A percentile compares a stretch with the other conserved stretches of the same genome.
These are phyloP conservation scores for Taxidea taxus DNA, from an alignment of 2,113 vertebrate genomes.

Conservation along the genomic window DNA sequence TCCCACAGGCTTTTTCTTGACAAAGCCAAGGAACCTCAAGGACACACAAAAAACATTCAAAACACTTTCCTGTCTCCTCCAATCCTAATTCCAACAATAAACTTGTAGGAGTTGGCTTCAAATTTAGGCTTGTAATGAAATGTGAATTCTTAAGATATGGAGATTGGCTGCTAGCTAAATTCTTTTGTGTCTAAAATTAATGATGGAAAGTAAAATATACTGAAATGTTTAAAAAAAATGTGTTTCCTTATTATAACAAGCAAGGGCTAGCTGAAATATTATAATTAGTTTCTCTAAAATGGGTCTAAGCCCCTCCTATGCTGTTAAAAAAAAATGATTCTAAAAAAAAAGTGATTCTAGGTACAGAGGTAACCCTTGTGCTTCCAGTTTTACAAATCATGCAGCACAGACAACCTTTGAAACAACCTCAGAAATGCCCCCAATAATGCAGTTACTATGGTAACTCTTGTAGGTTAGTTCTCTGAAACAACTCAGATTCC, in stretches of 20 bases:
- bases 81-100: constrained; percentile 18
- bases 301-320: constrained; percentile 19
- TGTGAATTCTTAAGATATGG: constrained; percentile 21
- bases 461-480: constrained; percentile 23
- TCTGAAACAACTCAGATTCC: constrained; percentile 38
- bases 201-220: constrained; percentile 56
- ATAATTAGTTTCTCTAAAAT: constrained; percentile 54
- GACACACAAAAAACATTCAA: not conserved
- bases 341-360: constrained; percentile 58
- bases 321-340: constrained; percentile 50
- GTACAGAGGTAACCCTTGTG: not conserved
- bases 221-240: not conserved
- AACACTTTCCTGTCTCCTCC: constrained; percentile 25
- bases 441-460: constrained; percentile 65
- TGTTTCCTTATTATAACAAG: constrained; percentile 43
- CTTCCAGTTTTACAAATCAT: constrained; percentile 56
- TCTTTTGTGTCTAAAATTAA: constrained; percentile 44
- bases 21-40: constrained; percentile 52
- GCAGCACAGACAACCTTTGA: constrained; percentile 16
- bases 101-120: not conserved
- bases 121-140: constrained; percentile 45
- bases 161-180: constrained; percentile 44
- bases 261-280: constrained; percentile 12
- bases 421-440: constrained; percentile 60
- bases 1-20: constrained; percentile 26